Conservation (phyloP, 2,113 vertebrate genomes). For the Oostethus manadensis region DNA sequence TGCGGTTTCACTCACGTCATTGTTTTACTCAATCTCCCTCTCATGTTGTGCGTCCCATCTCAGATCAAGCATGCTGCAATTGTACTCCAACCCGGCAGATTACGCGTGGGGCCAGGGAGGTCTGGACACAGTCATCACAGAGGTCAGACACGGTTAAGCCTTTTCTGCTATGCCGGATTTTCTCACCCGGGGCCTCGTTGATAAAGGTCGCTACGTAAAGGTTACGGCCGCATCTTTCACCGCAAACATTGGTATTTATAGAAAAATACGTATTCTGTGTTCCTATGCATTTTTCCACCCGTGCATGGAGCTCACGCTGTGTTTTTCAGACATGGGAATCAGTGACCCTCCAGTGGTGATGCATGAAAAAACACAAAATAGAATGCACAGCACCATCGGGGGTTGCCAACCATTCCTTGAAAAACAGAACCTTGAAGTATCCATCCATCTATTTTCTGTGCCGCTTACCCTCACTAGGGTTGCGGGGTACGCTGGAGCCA, state of each 20-base stretch:
- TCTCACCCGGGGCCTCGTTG: not conserved
- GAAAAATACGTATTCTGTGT: too few relatives aligned
- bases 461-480: too few relatives aligned
- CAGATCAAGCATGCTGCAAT: conserved; percentile 78
- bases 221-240: too few relatives aligned
- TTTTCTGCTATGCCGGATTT: not conserved
- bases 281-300: too few relatives aligned
- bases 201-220: too few relatives aligned
- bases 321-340: too few relatives aligned
- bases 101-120: conserved; percentile 94
- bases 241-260: too few relatives aligned
- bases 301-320: too few relatives aligned
- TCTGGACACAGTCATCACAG: conserved; percentile 86
- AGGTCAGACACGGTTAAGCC: conserved; percentile 70
- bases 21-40: conserved; percentile 1
- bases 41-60: conserved; percentile 4
- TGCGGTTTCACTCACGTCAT: conserved; percentile 15
- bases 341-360: not conserved
- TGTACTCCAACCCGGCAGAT: conserved; percentile 88
- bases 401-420: too few relatives aligned
- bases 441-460: too few relatives aligned
- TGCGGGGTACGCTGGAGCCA: too few relatives aligned
- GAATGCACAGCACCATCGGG: not conserved
- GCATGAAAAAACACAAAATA: not conserved
- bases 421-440: too few relatives aligned